These are phyloP conservation scores for Menura novaehollandiae DNA, from an alignment of 2,113 vertebrate species.

Conservation along the genomic window DNA sequence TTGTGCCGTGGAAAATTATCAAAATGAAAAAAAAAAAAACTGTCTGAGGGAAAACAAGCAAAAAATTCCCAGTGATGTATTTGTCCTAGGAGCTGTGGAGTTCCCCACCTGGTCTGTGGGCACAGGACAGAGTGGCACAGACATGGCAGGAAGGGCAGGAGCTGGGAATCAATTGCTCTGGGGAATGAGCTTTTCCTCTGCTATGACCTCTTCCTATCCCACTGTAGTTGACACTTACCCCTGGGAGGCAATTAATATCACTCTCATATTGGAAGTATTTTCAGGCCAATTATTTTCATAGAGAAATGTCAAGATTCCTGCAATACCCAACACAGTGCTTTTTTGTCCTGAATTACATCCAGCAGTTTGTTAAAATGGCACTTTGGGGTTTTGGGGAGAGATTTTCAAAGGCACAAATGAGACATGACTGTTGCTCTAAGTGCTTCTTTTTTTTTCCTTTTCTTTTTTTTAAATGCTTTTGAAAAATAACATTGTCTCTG, in stretches of 20 bases:
- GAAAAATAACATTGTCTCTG: neutral
- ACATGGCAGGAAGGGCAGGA: neutral
- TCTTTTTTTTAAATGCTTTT: neutral
- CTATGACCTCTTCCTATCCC: neutral
- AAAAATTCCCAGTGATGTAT: rapidly evolving
- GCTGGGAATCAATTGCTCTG: rapidly evolving
- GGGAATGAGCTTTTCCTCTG: neutral
- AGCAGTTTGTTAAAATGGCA: neutral
- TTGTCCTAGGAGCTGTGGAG: neutral
- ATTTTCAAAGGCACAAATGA: neutral
- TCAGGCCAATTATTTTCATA: constrained; percentile 1
- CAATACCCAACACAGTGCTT: neutral
- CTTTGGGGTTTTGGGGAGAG: neutral
- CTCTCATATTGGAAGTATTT: neutral
- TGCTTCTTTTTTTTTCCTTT: rapidly evolving
- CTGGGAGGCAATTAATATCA: constrained; percentile 2
- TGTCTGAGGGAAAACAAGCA: neutral
- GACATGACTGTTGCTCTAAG: neutral
- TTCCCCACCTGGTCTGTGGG: neutral
- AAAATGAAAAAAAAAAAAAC: neutral
- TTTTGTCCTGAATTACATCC: neutral
- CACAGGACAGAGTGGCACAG: neutral
- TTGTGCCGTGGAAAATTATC: neutral
- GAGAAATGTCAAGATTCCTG: neutral
- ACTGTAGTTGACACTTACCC: neutral